Evolutionary conservation across 2,113 vertebrate species (phyloP), one percentile per base, ranked within the genome.

Genomic region (Pedetes capensis): DNA sequence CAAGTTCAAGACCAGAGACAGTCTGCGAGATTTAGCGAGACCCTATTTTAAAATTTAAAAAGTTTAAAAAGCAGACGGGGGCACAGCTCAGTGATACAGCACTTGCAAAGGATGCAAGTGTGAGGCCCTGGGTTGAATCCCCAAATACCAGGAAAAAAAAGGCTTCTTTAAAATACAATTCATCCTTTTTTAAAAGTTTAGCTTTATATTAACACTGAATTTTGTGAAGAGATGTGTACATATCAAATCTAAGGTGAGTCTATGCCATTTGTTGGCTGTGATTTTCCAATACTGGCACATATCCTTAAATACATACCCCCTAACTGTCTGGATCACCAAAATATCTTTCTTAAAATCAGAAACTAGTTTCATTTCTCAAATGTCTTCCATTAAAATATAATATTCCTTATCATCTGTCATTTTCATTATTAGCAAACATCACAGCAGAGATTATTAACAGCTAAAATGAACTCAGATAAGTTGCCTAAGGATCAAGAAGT

Each of bases 131-230:
- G n/a, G n/a, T n/a, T n/a, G n/a, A n/a, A n/a, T n/a, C n/a, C n/a
- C n/a, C n/a, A n/a, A n/a, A n/a, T n/a, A n/a, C n/a, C n/a, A n/a
- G n/a, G n/a, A n/a, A n/a, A n/a, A n/a, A n/a, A n/a, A n/a, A n/a
- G n/a, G n/a, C n/a, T n/a, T n/a, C 20, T 83, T 81, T 37, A 90
- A 80, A 68, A 61, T 49, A 85, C 25, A 80, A 92, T 61, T 57
- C 17, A 53, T 74, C 0, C 8, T 79, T 13, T 10, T 93, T 72
- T 87, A 47, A 87, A 92, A 94, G 18, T 32, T 92, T 82, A 51
- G 23, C 20, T 91, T 96, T 47, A 83, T 87, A 44, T 80, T 61
- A 83, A 89, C 22, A 53, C 51, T 69, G 39, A 91, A 47, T 90
- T 61, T 81, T 63, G 37, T 74, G 44, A 37, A 78, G 92, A 66